These are phyloP conservation scores for Menura novaehollandiae DNA, from an alignment of 2,113 vertebrate genomes.

Conservation along the genomic window DNA sequence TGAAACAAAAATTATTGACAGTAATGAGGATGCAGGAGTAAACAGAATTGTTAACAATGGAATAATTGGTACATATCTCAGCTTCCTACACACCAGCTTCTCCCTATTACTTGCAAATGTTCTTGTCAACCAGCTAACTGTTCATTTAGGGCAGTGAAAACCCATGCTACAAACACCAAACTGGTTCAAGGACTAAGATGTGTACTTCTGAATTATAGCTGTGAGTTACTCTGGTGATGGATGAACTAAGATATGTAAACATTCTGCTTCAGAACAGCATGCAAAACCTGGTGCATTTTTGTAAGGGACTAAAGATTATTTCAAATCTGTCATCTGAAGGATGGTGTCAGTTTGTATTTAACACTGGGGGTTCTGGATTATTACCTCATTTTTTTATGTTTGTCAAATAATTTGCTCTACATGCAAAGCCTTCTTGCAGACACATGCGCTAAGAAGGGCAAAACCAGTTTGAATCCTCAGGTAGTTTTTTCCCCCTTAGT, in stretches of 20 bases:
- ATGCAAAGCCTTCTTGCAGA: not conserved
- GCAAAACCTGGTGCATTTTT: not conserved
- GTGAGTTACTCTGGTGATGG: not conserved
- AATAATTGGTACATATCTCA: not conserved
- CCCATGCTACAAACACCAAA: not conserved
- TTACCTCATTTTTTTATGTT: constrained; percentile 2
- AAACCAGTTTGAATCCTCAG: not conserved
- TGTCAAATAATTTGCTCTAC: constrained; percentile 29
- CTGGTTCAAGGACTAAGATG: not conserved
- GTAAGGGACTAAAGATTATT: constrained; percentile 24
- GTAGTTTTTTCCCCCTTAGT: not conserved
- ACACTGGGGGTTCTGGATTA: not conserved
- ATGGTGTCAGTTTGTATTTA: constrained; percentile 40
- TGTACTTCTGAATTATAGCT: not conserved
- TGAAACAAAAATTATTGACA: not conserved
- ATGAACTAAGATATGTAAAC: not conserved
- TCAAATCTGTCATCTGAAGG: not conserved
- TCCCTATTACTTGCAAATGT: not conserved
- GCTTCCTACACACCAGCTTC: not conserved
- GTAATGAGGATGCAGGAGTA: not conserved
- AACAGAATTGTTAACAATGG: not conserved
- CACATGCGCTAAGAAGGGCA: not conserved
- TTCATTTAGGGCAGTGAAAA: not conserved
- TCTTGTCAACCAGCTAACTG: not conserved
- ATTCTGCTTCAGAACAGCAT: not conserved